These are phyloP conservation scores for Hemicentrotus pulcherrimus DNA, from an alignment of 35 echinoderm and acorn worm genomes.

Conservation along the genomic window DNA sequence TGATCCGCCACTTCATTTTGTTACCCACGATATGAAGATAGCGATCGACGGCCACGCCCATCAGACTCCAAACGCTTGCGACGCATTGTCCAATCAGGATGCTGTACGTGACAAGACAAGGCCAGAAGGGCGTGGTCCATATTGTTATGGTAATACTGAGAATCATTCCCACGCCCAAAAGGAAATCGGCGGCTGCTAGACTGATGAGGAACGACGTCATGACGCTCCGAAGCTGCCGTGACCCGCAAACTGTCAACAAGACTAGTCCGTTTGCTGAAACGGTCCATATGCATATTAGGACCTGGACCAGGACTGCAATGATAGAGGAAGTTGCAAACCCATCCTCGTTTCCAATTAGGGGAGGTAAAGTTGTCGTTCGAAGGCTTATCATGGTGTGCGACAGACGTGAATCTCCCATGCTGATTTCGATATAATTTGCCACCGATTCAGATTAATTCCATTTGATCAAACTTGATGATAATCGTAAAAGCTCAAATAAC, in stretches of 20 bases:
- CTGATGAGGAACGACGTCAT: conserved; percentile 45
- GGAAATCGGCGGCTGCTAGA: conserved; percentile 33
- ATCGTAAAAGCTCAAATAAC: not conserved
- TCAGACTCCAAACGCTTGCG: conserved; percentile 39
- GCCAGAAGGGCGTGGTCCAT: conserved; percentile 20
- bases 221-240: not conserved
- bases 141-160: conserved; percentile 5
- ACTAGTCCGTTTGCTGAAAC: conserved; percentile 17
- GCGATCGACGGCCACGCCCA: conserved; percentile 31
- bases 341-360: not conserved
- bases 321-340: not conserved
- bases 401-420: not conserved
- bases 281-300: conserved; percentile 28
- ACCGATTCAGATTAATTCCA: not conserved
- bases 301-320: not conserved
- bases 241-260: conserved; percentile 2
- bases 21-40: conserved; percentile 21
- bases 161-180: conserved; percentile 14
- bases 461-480: not conserved
- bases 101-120: conserved; percentile 18
- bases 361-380: not conserved
- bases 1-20: conserved; percentile 13
- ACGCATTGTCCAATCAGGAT: conserved; percentile 39
- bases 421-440: not conserved
- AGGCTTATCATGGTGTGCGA: not conserved